phyloP scores from a whole-genome alignment of 2,888 invertebrate genomes.

The Asteroscopus sphinx region DNA sequence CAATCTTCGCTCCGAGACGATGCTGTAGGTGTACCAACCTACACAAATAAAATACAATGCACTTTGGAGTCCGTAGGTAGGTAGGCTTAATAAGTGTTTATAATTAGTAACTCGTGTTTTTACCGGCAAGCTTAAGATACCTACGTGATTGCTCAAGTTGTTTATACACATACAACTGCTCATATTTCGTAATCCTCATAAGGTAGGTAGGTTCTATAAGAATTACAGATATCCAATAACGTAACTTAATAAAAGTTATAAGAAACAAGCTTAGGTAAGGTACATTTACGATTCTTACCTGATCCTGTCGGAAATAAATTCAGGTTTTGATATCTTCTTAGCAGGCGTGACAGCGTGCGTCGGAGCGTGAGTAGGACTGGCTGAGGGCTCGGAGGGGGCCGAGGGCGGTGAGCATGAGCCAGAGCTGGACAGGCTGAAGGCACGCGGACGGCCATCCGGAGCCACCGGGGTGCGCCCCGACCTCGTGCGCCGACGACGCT shows the following conservation, averaged over 20 bases:
- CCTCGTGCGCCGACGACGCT: conserved; percentile 81
- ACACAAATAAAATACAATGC: conserved; percentile 52
- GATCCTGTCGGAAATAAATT: conserved; percentile 94
- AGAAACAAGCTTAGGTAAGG: conserved; percentile 27
- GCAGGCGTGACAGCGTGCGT: conserved; percentile 85
- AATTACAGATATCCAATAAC: conserved; percentile 10
- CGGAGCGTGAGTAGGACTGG: conserved; percentile 92
- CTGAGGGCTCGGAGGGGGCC: conserved; percentile 93
- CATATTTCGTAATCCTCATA: conserved; percentile 17
- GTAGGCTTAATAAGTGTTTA: conserved; percentile 32
- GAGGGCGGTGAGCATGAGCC: conserved; percentile 95
- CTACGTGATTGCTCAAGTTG: conserved; percentile 15
- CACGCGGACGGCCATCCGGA: conserved; percentile 90
- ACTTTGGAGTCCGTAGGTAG: conserved; percentile 31
- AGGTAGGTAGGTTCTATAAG: background rate
- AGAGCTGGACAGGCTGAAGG: conserved; percentile 94
- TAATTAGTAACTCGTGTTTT: conserved; percentile 42
- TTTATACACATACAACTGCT: conserved; percentile 18
- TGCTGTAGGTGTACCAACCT: conserved; percentile 49
- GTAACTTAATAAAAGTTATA: conserved; percentile 16
- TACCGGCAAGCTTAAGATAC: conserved; percentile 5
- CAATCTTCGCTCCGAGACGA: conserved; percentile 34
- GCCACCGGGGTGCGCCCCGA: conserved; percentile 78
- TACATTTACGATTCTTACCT: conserved; percentile 92
- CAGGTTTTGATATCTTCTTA: conserved; percentile 94